Percentiles rank a stretch among this genome's conserved stretches.
phyloP scores from a whole-genome alignment of 2,888 invertebrate species.

The Andrena fulva region DNA sequence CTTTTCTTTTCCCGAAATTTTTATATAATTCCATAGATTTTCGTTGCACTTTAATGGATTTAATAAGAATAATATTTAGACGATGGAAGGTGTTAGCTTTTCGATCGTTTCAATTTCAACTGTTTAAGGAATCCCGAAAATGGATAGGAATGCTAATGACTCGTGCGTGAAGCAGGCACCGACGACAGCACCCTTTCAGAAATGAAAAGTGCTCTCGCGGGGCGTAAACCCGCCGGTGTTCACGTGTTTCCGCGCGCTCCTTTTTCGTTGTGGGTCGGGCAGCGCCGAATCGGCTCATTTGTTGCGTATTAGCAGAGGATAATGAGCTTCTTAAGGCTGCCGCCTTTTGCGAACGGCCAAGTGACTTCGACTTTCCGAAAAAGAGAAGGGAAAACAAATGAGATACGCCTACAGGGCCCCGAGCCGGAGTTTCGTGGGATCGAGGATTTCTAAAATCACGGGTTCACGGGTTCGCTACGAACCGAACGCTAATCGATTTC shows the following conservation, averaged over 20 bases:
- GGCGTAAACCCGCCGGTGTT: slow-evolving; percentile 63
- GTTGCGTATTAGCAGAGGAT: slow-evolving; percentile 80
- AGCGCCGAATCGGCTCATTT: slow-evolving; percentile 72
- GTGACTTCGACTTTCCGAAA: slow-evolving; percentile 63
- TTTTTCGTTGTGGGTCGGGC: slow-evolving; percentile 46
- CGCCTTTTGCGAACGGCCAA: slow-evolving; percentile 69
- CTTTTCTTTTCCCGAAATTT: too few relatives aligned
- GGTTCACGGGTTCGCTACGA: slow-evolving; percentile 38
- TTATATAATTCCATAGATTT: too few relatives aligned
- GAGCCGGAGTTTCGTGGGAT: slow-evolving; percentile 25
- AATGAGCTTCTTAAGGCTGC: slow-evolving; percentile 76
- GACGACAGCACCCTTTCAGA: slow-evolving; percentile 41
- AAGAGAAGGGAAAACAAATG: slow-evolving; percentile 64
- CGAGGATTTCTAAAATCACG: slow-evolving; percentile 46
- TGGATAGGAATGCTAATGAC: neutral
- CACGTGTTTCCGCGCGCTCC: slow-evolving; percentile 27
- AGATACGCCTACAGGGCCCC: slow-evolving; percentile 61
- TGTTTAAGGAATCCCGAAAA: neutral
- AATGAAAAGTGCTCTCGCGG: slow-evolving; percentile 54
- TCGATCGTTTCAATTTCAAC: neutral
- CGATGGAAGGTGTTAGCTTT: too few relatives aligned
- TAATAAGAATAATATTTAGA: too few relatives aligned
- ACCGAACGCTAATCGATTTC: slow-evolving; percentile 37
- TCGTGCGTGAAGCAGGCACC: neutral
- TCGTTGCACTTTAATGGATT: too few relatives aligned